A percentile compares a stretch with the other conserved stretches of the same genome.
Conservation (phyloP, 2,888 invertebrate species). For the Strigamia transsilvanica region DNA sequence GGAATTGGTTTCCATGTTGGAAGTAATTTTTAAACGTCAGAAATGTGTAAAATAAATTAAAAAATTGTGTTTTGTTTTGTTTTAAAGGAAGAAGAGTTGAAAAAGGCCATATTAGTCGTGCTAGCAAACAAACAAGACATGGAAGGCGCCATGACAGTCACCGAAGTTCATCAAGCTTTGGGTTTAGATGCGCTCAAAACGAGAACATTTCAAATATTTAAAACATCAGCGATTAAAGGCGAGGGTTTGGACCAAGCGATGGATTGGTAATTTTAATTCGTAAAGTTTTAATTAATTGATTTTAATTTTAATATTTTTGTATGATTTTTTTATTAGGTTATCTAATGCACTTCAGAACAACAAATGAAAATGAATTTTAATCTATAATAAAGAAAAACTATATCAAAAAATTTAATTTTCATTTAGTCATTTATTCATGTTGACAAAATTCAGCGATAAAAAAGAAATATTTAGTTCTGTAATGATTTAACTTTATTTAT, state of each 20-base stretch:
- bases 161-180: constrained; percentile 94
- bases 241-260: constrained; percentile 98
- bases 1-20: constrained; percentile 94
- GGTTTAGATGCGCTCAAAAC: constrained; percentile 94
- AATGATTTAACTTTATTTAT: constrained; percentile 6
- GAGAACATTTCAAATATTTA: constrained; percentile 98
- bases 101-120: constrained; percentile 93
- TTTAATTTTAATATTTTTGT: constrained; percentile 3
- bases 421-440: not conserved
- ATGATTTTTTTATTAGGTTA: constrained; percentile 63
- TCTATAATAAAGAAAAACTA: not conserved
- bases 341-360: constrained; percentile 87
- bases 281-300: not conserved
- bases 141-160: constrained; percentile 94
- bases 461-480: not conserved
- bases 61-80: not conserved
- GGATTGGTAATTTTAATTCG: constrained; percentile 81
- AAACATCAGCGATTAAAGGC: constrained; percentile 97
- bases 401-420: not conserved
- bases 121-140: constrained; percentile 99
- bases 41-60: not conserved
- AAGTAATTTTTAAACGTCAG: constrained; percentile 70
- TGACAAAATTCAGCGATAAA: not conserved
- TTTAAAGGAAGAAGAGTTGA: constrained; percentile 91
- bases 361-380: constrained; percentile 72